Base-by-base conservation (phyloP, 2,888 invertebrate genomes). In the Anthoptus insignis region DNA sequence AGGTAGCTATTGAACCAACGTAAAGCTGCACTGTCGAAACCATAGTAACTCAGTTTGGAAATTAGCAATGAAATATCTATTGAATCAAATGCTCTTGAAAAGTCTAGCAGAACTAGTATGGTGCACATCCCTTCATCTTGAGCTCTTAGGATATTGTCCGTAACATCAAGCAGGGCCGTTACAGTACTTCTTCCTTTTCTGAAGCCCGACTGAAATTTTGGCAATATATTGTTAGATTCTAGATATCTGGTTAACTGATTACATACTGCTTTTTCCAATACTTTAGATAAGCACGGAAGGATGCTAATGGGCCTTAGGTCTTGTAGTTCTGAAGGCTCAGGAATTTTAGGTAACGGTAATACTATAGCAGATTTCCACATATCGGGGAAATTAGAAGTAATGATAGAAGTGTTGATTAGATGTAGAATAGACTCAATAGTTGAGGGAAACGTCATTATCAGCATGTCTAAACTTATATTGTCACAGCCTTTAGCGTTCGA, bases 301-400 rank as follows among this genome's bases (percentile, higher is more conserved):
- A 71, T 63, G 56, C 68, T 72, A n/a, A 73, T 70, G 3, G 74
- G 72, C 2, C 71, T 39, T 5, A 74, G 65, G 19, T 71, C 69
- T 53, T 71, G 71, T 2, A 68, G 34, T 2, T 56, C 59, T 0
- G 24, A 16, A 0, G 68, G 67, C 11, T 65, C 67, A 7, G 45
- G 7, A 0, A 19, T 58, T 61, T 73, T 73, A 2, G 73, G 70
- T 3, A 72, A 27, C 2, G 67, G 70, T 27, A 27, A 42, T 7
- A 73, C 61, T 0, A 66, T 14, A 2, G 70, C 70, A 19, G 32
- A 54, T 24, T 66, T 66, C 69, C 69, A 66, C 2, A 54, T 13
- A 42, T 66, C 64, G 2, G 66, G 66, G 52, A 59, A 69, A 3
- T 22, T 52, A 4, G 50, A 32, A 9, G 65, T 56, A 13, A 3